Evolutionary conservation across 2,797 vertebrate genomes (phyloP), one percentile per base, ranked within the genome.

Genomic region (Falco rusticolus): DNA sequence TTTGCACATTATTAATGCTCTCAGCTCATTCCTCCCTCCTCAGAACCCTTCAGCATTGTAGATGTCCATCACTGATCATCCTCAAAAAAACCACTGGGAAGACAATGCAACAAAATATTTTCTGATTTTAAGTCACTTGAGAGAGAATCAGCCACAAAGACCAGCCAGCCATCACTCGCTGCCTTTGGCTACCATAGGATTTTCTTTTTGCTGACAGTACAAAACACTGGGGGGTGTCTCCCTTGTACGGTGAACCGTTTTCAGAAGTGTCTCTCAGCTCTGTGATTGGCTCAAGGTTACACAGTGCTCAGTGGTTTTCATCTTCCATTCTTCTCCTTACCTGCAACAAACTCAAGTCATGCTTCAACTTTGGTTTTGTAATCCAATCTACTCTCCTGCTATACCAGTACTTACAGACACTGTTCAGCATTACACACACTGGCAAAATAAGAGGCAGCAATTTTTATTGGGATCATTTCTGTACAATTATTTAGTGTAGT

Each of bases 291-390:
- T 16, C 57, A 71, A 70, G 18, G 47, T 17, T 48, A 71, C n/a
- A 5, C 18, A 41, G n/a, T 2, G 20, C 43, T 59, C 11, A 0
- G 47, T 10, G 16, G 20, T 28, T 12, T 15, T 25, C 6, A 12
- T 41, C 63, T 53, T 81, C 48, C 50, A 65, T 24, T 50, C 26
- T 31, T 6, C 3, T 29, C 43, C 51, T 85, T 39, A 77, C 53
- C 54, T 76, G 51, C 43, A 76, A 56, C 22, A 39, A 85, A 80
- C 51, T 72, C 54, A 50, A 72, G 14, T 31, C 37, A 24, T 16
- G 37, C 54, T 61, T 84, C 41, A 57, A 8, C 11, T 90, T 13
- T 3, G 26, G 29, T 84, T 79, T 53, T 78, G 20, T 59, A 76
- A 66, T 48, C 21, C 29, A 12, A 16, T 3, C 47, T 37, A 13